These are phyloP conservation scores for Eudasyphora cyanicolor DNA, from an alignment of 2,888 invertebrate genomes.

Conservation along the genomic window DNA sequence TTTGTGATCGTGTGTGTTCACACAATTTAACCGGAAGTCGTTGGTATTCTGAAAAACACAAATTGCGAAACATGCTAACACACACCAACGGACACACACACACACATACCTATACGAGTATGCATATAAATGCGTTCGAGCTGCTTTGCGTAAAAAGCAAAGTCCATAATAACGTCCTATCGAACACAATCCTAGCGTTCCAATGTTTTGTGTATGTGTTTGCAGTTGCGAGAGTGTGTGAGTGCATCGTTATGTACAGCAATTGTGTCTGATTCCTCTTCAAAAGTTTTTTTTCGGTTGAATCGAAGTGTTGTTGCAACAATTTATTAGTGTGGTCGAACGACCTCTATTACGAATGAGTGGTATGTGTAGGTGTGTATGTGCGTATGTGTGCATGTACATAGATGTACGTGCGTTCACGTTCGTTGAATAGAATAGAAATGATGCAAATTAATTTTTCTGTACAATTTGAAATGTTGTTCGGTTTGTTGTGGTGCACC, in stretches of 20 bases:
- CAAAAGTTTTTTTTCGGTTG: slow-evolving; percentile 3
- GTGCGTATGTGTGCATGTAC: background rate
- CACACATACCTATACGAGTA: background rate
- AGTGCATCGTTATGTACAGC: slow-evolving; percentile 69
- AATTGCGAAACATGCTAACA: background rate
- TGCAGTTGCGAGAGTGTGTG: slow-evolving; percentile 61
- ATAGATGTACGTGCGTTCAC: background rate
- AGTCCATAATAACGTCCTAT: background rate
- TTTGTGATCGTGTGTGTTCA: background rate
- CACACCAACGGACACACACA: background rate
- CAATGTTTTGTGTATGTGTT: slow-evolving; percentile 6
- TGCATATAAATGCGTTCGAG: background rate
- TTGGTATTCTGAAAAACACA: slow-evolving; percentile 20
- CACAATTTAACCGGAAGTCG: slow-evolving; percentile 16
- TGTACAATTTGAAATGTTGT: slow-evolving; percentile 35
- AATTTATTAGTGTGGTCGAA: slow-evolving; percentile 48
- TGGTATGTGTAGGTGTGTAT: background rate
- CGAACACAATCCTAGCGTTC: background rate
- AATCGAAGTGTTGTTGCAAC: slow-evolving; percentile 50
- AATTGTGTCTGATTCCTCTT: slow-evolving; percentile 21
- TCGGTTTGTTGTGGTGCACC: background rate
- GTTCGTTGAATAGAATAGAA: slow-evolving; percentile 31
- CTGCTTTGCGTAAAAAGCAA: slow-evolving; percentile 23
- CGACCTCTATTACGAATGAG: slow-evolving; percentile 39
- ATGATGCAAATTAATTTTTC: slow-evolving; percentile 58